A percentile compares a stretch with the other conserved stretches of the same genome.
Evolutionary conservation across 2,888 invertebrate genomes (phyloP).

Genomic region (Psylliodes chrysocephalus): DNA sequence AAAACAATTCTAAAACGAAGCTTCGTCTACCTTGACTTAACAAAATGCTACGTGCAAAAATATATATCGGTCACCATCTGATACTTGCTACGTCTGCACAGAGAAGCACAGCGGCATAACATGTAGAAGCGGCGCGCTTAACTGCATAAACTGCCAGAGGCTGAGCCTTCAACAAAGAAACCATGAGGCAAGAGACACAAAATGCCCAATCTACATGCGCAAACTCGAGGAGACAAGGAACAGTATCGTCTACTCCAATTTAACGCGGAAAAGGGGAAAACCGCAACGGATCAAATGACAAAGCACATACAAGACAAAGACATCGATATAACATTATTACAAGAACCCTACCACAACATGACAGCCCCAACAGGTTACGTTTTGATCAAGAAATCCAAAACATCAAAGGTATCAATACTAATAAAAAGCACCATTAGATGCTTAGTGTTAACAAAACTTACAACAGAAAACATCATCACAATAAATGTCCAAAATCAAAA

Average conservation of each 20-base stretch:
- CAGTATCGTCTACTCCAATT: too few relatives aligned
- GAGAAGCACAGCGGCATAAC: conserved; percentile 3
- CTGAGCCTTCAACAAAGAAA: too few relatives aligned
- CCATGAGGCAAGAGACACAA: too few relatives aligned
- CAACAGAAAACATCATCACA: neutral
- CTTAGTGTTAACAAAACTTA: neutral
- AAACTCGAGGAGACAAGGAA: too few relatives aligned
- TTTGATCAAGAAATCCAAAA: neutral
- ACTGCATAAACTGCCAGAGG: conserved; percentile 11
- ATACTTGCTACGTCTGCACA: conserved; percentile 18
- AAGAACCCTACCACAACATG: neutral
- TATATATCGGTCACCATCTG: conserved; percentile 22
- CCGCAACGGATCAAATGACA: neutral
- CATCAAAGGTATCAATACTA: neutral
- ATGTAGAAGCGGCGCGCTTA: neutral
- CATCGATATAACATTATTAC: neutral
- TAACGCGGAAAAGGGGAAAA: too few relatives aligned
- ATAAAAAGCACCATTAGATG: neutral
- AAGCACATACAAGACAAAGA: neutral
- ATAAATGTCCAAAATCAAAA: neutral
- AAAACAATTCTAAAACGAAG: neutral
- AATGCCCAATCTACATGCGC: conserved; percentile 4
- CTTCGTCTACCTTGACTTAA: neutral
- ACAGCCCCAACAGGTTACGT: too few relatives aligned
- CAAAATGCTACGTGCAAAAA: too few relatives aligned